These are phyloP conservation scores for Urocitellus parryii DNA, from an alignment of 2,113 vertebrate genomes.

Conservation along the genomic window DNA sequence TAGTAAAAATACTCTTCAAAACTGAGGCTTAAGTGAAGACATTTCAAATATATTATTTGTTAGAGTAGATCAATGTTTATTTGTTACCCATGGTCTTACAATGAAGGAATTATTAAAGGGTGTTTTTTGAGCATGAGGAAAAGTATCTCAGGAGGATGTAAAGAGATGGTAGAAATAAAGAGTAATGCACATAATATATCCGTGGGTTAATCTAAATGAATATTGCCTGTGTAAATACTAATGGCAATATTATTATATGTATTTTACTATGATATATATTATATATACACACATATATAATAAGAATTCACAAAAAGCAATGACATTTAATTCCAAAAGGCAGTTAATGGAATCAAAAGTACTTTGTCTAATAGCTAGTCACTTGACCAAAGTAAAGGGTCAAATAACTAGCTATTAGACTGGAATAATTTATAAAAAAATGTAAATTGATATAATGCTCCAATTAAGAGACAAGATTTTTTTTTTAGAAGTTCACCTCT, in stretches of 20 bases:
- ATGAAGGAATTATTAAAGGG: neutral
- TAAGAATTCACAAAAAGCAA: neutral
- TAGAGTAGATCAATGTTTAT: neutral
- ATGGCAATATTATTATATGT: neutral
- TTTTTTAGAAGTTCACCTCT: neutral
- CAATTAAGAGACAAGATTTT: neutral
- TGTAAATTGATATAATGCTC: neutral
- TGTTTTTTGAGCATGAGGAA: neutral
- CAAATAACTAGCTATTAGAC: neutral
- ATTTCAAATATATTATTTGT: conserved; percentile 22
- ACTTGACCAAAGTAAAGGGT: neutral
- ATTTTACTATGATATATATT: neutral
- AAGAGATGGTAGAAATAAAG: neutral
- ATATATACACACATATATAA: neutral
- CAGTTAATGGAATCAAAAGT: conserved; percentile 10
- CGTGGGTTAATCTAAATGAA: neutral
- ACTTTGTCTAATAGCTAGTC: too few relatives aligned
- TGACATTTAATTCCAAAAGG: conserved; percentile 1
- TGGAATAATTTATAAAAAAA: neutral
- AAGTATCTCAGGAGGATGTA: neutral
- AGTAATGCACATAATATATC: neutral
- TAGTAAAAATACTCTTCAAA: neutral
- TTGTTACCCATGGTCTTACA: neutral
- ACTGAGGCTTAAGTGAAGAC: neutral
- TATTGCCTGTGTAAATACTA: neutral